Evolutionary conservation across 2,113 vertebrate species (phyloP).

Genomic region (human (Homo sapiens)): GRCh38 chr6:103327501-103328000

Average conservation of each 20-base stretch:
- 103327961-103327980: constrained; percentile 55
- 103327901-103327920: constrained; percentile 67
- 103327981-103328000: constrained; percentile 67
- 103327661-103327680: neutral
- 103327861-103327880: neutral
- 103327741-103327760: constrained; percentile 58
- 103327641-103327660: neutral
- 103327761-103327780: constrained; percentile 57
- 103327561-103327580: neutral
- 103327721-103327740: constrained; percentile 56
- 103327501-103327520: neutral
- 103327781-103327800: constrained; percentile 64
- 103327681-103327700: constrained; percentile 48
- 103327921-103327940: constrained; percentile 50
- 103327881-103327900: constrained; percentile 62
- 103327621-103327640: neutral
- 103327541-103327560: neutral
- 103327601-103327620: neutral
- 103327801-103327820: constrained; percentile 63
- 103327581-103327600: neutral
- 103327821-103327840: constrained; percentile 63
- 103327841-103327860: constrained; percentile 58
- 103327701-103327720: constrained; percentile 44
- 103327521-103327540: neutral
- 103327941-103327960: constrained; percentile 38